These are phyloP conservation scores for Cyrtonyx montezumae DNA, from an alignment of 2,113 vertebrate species.

Conservation along the genomic window DNA sequence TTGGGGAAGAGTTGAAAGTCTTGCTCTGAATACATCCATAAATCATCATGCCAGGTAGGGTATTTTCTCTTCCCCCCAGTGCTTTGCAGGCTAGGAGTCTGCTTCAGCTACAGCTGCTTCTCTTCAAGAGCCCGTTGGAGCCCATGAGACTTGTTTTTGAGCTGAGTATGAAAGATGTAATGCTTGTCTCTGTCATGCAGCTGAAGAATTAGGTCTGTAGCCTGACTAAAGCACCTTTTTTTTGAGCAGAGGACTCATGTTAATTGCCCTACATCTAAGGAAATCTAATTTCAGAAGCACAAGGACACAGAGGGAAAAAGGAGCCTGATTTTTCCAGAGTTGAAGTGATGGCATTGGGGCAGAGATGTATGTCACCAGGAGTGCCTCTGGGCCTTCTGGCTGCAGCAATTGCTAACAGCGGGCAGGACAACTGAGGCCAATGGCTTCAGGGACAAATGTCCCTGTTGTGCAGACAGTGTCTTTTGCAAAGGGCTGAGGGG, in stretches of 20 bases:
- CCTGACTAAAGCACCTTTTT: slow-evolving; percentile 13
- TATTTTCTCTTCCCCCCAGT: slow-evolving; percentile 10
- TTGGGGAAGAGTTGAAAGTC: not conserved
- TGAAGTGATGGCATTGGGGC: not conserved
- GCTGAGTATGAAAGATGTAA: not conserved
- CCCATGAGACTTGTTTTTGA: not conserved
- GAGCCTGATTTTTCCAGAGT: slow-evolving; percentile 41
- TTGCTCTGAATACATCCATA: not conserved
- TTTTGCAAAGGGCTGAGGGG: not conserved
- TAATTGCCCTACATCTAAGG: slow-evolving; percentile 67
- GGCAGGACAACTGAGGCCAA: not conserved
- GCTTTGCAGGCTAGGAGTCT: slow-evolving; percentile 9
- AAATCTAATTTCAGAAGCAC: slow-evolving; percentile 64
- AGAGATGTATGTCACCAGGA: slow-evolving; percentile 35
- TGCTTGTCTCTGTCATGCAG: not conserved
- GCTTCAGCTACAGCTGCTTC: slow-evolving; percentile 26
- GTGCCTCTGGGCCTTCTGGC: not conserved
- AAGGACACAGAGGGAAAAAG: slow-evolving; percentile 42
- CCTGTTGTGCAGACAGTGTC: not conserved
- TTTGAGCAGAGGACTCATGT: slow-evolving; percentile 30
- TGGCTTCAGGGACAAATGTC: not conserved
- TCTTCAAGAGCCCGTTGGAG: slow-evolving; percentile 15
- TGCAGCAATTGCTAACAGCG: not conserved
- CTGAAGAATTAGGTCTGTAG: slow-evolving; percentile 5
- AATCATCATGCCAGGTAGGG: slow-evolving; percentile 16